These are phyloP conservation scores for Scaptomyza montana DNA, from an alignment of 1,140 invertebrate genomes.

Conservation along the genomic window DNA sequence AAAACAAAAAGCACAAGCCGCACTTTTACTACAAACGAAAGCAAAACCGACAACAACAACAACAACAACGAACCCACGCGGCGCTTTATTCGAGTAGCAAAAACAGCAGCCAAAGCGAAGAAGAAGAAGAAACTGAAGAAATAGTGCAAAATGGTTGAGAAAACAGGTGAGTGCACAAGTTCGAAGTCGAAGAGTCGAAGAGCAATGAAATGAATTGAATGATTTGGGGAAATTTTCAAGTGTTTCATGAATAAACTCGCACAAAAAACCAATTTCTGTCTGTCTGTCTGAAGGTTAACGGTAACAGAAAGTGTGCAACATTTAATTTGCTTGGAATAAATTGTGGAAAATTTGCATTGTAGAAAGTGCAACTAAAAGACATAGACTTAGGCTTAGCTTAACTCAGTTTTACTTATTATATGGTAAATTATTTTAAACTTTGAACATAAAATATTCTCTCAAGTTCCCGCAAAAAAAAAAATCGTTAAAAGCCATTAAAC, in stretches of 20 bases:
- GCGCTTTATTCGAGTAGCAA: conserved; percentile 62
- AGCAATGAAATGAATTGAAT: background rate
- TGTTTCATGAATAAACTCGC: background rate
- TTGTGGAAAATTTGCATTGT: conserved; percentile 1
- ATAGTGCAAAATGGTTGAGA: conserved; percentile 73
- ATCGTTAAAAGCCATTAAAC: background rate
- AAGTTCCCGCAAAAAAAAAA: background rate
- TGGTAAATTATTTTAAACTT: background rate
- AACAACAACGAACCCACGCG: conserved; percentile 57
- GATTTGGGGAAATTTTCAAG: conserved; percentile 7
- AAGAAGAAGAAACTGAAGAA: conserved; percentile 20
- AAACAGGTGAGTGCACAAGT: conserved; percentile 70
- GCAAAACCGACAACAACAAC: conserved; percentile 14
- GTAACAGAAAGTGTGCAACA: conserved; percentile 43
- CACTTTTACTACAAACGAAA: conserved; percentile 61
- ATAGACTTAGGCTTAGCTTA: background rate
- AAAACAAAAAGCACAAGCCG: background rate
- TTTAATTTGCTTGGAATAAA: background rate
- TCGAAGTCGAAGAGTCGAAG: conserved; percentile 28
- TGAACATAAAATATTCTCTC: background rate
- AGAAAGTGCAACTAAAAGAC: background rate
- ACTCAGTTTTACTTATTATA: no score
- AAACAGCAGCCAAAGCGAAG: conserved; percentile 11
- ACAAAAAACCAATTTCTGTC: background rate
- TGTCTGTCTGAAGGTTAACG: conserved; percentile 51